Base-by-base conservation (phyloP, 2,888 invertebrate species). In the Caenorhabditis sp. region DNA sequence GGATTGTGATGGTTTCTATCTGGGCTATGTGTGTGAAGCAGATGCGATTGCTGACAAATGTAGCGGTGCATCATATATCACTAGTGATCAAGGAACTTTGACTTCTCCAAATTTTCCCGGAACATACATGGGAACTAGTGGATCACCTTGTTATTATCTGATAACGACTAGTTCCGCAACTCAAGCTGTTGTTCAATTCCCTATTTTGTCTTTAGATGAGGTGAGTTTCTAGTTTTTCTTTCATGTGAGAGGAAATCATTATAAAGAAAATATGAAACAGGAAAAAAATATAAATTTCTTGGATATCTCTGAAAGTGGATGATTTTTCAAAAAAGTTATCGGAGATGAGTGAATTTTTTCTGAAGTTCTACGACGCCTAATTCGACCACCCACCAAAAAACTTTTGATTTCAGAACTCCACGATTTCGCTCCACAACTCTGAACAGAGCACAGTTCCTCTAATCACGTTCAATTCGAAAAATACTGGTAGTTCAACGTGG, bases 1-100 rank as follows among this genome's bases (percentile, higher is more conserved):
- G 24, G 67, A 75, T 31, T 70, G 75, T 21, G 51, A 68, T 17
- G 43, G 50, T 14, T 60, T 63, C 55, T 50, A 14, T 24, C 36
- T 75, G 26, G 62, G 58, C 50, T 75, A 26, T 43, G 49, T 67
- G 17, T 75, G 75, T 55, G 69, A 74, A 51, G 36, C 62, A 1
- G 3, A 60, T 10, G 21, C 65, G 37, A 23, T 50, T 50, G 50
- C 5, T 4, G n/a, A 31, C 5, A 31, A 31, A 10, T 31, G 31
- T 31, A 31, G 31, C 10, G 31, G 31, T 31, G 31, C 10, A 24
- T 26, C 17, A 8, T 24, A 23, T 55, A 4, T 55, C 26, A 14
- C 24, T 23, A 26, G 23, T 14, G 21, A 17, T 8, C 21, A 17
- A 26, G 55, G 17, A 23, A 24, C 27, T 55, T 4, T 26, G 21